Evolutionary conservation across 2,888 invertebrate species (phyloP).

Genomic region (Koerneria pararmatus): DNA sequence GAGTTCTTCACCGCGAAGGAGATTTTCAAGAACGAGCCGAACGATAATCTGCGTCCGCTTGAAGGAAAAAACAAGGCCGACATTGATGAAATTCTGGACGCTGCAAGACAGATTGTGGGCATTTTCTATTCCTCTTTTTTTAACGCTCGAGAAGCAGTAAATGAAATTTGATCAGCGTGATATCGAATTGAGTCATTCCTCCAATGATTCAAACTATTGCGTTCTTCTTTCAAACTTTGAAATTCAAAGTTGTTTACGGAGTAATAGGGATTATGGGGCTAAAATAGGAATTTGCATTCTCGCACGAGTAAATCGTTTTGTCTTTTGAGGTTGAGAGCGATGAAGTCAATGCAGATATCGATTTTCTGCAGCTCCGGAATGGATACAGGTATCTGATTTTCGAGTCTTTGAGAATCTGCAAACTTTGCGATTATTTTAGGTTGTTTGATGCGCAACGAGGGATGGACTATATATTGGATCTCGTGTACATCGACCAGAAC

Average conservation of each 20-base stretch:
- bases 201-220: too few species aligned
- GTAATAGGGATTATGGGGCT: too few species aligned
- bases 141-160: too few species aligned
- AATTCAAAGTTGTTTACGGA: too few species aligned
- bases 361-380: conserved; percentile 49
- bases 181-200: too few species aligned
- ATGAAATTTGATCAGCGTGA: too few species aligned
- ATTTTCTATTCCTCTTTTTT: too few species aligned
- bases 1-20: conserved; percentile 80
- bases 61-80: conserved; percentile 64
- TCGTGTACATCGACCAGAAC: conserved; percentile 47
- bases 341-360: conserved; percentile 31
- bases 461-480: conserved; percentile 78
- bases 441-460: conserved; percentile 79
- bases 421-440: conserved; percentile 22
- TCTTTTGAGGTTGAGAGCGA: conserved; percentile 31
- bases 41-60: conserved; percentile 70
- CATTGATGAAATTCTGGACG: conserved; percentile 69
- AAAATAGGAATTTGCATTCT: neutral
- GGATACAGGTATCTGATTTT: conserved; percentile 37
- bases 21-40: conserved; percentile 77
- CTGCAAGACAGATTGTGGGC: conserved; percentile 26
- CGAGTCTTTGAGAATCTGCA: neutral
- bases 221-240: too few species aligned
- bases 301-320: neutral